Evolutionary conservation across 2,797 vertebrate genomes (phyloP).

Genomic region (Caiman crocodilus): DNA sequence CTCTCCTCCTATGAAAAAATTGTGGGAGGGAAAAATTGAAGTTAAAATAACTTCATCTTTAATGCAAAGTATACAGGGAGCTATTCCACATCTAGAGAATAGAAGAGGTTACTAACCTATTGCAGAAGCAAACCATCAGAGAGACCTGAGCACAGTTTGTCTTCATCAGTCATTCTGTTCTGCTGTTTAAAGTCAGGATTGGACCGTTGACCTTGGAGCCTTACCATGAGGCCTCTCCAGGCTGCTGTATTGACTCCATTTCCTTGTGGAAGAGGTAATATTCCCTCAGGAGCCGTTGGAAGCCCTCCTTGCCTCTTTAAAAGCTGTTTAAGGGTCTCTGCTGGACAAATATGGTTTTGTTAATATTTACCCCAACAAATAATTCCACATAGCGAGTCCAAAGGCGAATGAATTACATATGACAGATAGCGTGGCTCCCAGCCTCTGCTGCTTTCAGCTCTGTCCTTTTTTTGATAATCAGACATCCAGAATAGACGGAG

Average conservation of each 20-base stretch:
- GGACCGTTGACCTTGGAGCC: not conserved
- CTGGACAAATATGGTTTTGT: not conserved
- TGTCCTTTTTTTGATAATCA: not conserved
- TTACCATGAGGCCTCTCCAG: rapidly evolving
- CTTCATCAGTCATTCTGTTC: no score
- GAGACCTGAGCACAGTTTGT: no score
- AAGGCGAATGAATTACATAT: not conserved
- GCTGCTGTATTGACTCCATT: not conserved
- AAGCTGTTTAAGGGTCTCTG: not conserved
- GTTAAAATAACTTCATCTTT: not conserved
- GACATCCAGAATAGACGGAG: not conserved
- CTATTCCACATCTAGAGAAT: not conserved
- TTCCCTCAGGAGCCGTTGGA: not conserved
- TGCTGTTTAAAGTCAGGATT: no score
- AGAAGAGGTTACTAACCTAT: not conserved
- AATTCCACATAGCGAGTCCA: not conserved
- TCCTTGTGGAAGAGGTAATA: not conserved
- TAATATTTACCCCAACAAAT: not conserved
- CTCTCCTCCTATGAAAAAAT: not conserved
- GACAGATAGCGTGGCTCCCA: not conserved
- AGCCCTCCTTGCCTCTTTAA: not conserved
- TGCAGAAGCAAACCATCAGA: not conserved
- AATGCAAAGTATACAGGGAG: not conserved
- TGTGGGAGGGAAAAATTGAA: not conserved
- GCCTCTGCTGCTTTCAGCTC: rapidly evolving